Base-by-base conservation (phyloP, 2,113 vertebrate species). In the Hirundichthys speculiger region DNA sequence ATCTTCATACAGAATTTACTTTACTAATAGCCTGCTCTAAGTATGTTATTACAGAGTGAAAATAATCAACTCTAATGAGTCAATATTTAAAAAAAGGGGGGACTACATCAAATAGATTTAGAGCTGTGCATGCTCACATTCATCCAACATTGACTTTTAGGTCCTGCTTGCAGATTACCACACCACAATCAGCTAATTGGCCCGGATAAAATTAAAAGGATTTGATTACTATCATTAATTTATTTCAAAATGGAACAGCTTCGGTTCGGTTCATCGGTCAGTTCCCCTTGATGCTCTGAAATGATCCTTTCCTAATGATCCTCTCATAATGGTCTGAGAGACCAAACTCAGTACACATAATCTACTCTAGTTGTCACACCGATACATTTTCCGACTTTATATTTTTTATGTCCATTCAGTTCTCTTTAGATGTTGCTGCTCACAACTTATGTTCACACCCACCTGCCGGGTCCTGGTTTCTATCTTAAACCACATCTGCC, bases 301-400 rank as follows among this genome's bases (percentile, higher is more conserved):
- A 88, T 85, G 39, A 81, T 83, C 74, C 51, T 72, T 67, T 59
- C 34, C 55, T 80, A 80, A 82, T 61, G 78, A 78, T 59, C 58
- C 48, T 13, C 24, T 67, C 54, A 51, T 80, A 82, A 78, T 69
- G 57, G 62, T 69, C 34, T 47, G 3, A 73, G 77, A 62, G 48
- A 56, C 55, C 59, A 60, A 79, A 68, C 21, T 58, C 59, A 54
- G 79, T 61, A 65, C 19, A 39, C 13, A 21, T 22, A 16, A 19
- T 61, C 38, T 51, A 20, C 47, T 59, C 24, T 43, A 59, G 16
- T 21, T 19, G 19, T 30, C 56, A 46, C 13, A n/a, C 8, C 5
- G 50, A 25, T 3, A 43, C 19, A 25, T 16, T 46, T 59, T 30
- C 20, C 6, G 13, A 30, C 19, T 13, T 16, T 47, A 25, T 11